Percentiles rank a stretch among this genome's conserved stretches.
Evolutionary conservation across 2,888 invertebrate genomes (phyloP).

Genomic region (Linnaemya tessellans): DNA sequence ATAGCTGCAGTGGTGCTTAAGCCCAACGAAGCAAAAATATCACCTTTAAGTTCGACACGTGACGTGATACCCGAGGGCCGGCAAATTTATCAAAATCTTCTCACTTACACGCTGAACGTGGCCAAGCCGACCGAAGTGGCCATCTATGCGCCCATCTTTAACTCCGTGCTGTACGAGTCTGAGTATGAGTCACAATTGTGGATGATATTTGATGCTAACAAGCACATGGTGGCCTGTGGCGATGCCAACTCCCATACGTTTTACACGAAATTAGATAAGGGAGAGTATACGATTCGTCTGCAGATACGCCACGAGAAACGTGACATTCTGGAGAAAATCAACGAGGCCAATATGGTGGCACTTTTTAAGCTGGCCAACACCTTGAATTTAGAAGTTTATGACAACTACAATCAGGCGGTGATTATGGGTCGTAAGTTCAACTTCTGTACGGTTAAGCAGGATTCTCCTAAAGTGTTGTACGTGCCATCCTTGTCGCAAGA

Average conservation of each 20-base stretch:
- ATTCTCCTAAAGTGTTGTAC: slow-evolving; percentile 88
- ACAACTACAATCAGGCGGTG: slow-evolving; percentile 82
- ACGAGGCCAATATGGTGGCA: slow-evolving; percentile 90
- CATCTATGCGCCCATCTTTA: slow-evolving; percentile 90
- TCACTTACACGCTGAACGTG: slow-evolving; percentile 94
- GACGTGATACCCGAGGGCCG: slow-evolving; percentile 94
- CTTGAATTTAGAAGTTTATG: slow-evolving; percentile 91
- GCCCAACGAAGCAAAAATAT: slow-evolving; percentile 91
- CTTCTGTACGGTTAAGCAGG: slow-evolving; percentile 79
- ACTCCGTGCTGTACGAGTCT: slow-evolving; percentile 95
- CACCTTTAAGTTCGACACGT: slow-evolving; percentile 89
- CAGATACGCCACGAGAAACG: slow-evolving; percentile 96
- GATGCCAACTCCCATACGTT: slow-evolving; percentile 95
- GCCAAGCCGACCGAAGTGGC: slow-evolving; percentile 92
- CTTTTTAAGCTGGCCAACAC: slow-evolving; percentile 90
- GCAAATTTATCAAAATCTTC: slow-evolving; percentile 95
- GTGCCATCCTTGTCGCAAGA: slow-evolving; percentile 91
- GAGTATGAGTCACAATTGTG: slow-evolving; percentile 98
- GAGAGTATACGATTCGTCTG: slow-evolving; percentile 94
- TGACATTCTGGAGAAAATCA: slow-evolving; percentile 92
- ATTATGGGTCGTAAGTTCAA: slow-evolving; percentile 90
- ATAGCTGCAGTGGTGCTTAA: slow-evolving; percentile 90
- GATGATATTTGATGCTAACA: slow-evolving; percentile 96
- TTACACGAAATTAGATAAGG: slow-evolving; percentile 93
- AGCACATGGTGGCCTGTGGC: slow-evolving; percentile 92